Conservation (phyloP, 2,888 invertebrate species). For the Eupithecia tripunctaria region DNA sequence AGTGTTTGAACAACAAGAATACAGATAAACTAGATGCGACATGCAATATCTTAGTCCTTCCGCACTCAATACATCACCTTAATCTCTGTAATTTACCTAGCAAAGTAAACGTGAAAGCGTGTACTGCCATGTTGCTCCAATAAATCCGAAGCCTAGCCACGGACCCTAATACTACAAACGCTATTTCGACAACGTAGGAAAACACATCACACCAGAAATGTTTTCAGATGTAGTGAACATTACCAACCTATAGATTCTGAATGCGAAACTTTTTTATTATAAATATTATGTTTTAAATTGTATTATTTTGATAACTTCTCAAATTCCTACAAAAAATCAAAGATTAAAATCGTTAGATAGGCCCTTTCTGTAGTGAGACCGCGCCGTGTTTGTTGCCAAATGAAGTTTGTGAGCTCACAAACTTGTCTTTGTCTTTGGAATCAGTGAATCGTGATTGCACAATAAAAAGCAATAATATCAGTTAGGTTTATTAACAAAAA, state of each 20-base stretch:
- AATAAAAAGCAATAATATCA: no score
- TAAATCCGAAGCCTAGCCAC: conserved; percentile 24
- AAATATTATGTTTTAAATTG: no score
- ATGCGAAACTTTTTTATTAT: no score
- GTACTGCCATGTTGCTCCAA: conserved; percentile 31
- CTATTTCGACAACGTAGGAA: conserved; percentile 31
- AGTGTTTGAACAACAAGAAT: neutral
- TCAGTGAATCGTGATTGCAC: no score
- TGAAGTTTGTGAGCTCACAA: no score
- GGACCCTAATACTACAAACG: conserved; percentile 24
- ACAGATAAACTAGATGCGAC: conserved; percentile 25
- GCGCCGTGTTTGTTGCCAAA: no score
- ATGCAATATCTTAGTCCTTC: conserved; percentile 7
- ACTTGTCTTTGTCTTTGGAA: no score
- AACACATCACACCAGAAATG: neutral
- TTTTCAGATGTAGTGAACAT: conserved; percentile 9
- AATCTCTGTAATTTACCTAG: conserved; percentile 15
- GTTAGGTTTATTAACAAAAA: no score
- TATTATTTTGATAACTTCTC: no score
- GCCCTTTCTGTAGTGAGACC: no score
- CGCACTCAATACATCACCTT: conserved; percentile 19
- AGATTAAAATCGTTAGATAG: no score
- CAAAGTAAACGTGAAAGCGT: conserved; percentile 35
- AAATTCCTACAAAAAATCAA: no score
- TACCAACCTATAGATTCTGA: neutral